Evolutionary conservation across 2,113 vertebrate genomes (phyloP).

Genomic region (Bubo bubo): DNA sequence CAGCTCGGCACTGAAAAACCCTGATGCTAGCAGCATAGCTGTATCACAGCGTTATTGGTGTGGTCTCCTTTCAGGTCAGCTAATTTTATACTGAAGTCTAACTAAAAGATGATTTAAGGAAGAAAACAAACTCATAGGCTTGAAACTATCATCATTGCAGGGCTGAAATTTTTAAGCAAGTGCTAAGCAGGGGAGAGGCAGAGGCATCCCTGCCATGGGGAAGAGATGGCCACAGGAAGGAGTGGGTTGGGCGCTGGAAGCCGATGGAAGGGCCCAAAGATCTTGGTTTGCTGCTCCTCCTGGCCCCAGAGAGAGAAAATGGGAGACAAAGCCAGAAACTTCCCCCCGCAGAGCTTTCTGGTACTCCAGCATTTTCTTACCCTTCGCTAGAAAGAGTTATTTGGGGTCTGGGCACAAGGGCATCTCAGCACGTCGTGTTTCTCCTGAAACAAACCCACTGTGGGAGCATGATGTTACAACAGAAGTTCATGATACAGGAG

Average conservation of each 20-base stretch:
- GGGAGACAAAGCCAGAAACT: background rate
- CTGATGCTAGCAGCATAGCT: background rate
- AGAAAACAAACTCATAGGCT: background rate
- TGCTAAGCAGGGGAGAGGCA: background rate
- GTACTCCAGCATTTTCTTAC: background rate
- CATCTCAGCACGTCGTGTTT: background rate
- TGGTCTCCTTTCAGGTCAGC: background rate
- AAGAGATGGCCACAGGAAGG: background rate
- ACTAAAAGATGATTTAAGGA: background rate
- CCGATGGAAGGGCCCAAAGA: rapidly evolving
- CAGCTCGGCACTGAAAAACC: background rate
- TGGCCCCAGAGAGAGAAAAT: background rate
- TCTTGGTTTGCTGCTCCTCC: background rate
- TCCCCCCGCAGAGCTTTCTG: background rate
- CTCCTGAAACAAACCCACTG: background rate
- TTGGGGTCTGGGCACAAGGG: background rate
- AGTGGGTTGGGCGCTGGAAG: background rate
- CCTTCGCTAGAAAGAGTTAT: background rate
- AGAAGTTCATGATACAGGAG: background rate
- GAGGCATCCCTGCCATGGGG: background rate
- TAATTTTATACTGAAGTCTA: background rate
- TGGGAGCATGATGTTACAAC: background rate
- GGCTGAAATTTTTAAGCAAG: background rate
- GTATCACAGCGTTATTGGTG: background rate
- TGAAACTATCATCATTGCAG: rapidly evolving